A percentile compares a stretch with the other conserved stretches of the same genome.
These are phyloP conservation scores for Umimayanthus chanpuru DNA, from an alignment of 92 coral and sea anemone genomes.

Conservation along the genomic window DNA sequence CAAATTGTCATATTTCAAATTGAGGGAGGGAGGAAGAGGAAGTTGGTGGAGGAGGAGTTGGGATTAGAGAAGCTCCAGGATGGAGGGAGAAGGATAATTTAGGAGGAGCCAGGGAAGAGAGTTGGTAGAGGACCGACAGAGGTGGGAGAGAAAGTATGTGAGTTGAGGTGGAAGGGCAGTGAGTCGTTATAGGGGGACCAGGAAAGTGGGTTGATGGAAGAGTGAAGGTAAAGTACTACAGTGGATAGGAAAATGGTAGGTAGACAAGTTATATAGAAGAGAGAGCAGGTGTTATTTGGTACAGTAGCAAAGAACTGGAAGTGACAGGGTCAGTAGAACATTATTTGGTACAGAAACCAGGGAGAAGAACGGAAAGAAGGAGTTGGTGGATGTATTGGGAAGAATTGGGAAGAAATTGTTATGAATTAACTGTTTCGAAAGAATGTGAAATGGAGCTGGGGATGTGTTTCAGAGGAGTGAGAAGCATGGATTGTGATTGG, in stretches of 20 bases:
- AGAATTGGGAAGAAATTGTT: background rate
- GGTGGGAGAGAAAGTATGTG: background rate
- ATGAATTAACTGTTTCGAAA: too few relatives aligned
- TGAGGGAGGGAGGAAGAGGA: too few relatives aligned
- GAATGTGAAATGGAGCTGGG: too few relatives aligned
- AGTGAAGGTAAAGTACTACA: background rate
- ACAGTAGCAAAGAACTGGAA: too few relatives aligned
- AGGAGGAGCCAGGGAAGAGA: background rate
- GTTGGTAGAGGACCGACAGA: background rate
- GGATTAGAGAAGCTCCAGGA: background rate
- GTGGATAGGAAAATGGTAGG: background rate
- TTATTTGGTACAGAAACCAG: background rate
- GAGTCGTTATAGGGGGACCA: too few relatives aligned
- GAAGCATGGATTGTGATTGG: background rate
- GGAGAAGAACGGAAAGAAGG: background rate
- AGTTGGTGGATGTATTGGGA: background rate
- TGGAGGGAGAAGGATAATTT: background rate
- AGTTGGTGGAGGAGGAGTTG: background rate
- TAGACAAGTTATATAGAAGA: background rate
- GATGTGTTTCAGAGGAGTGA: background rate
- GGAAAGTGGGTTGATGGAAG: background rate
- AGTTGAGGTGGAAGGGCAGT: background rate
- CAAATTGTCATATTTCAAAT: too few relatives aligned
- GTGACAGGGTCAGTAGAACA: too few relatives aligned
- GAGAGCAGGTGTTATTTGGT: too few relatives aligned